These are phyloP conservation scores for Lasius platythorax DNA, from an alignment of 2,888 invertebrate genomes.

Conservation along the genomic window DNA sequence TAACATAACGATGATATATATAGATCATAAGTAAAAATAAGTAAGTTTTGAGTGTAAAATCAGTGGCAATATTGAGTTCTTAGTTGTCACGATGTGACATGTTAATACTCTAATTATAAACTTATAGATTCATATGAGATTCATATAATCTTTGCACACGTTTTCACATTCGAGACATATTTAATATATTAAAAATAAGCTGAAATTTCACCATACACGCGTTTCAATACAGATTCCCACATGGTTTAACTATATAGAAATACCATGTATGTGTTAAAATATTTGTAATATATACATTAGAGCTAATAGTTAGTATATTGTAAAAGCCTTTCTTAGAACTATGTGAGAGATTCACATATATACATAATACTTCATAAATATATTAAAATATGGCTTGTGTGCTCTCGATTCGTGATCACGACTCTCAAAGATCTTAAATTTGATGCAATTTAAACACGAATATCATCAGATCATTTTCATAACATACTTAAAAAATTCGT, in stretches of 20 bases:
- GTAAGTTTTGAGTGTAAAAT: slow-evolving; percentile 22
- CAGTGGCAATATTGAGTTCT: slow-evolving; percentile 30
- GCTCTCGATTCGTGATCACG: not conserved
- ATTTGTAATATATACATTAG: slow-evolving; percentile 45
- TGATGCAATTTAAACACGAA: slow-evolving; percentile 17
- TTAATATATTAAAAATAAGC: slow-evolving; percentile 47
- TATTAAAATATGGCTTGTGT: slow-evolving; percentile 24
- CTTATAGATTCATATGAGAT: slow-evolving; percentile 64
- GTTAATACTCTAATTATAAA: slow-evolving; percentile 36
- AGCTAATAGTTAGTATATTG: slow-evolving; percentile 36
- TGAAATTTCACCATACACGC: slow-evolving; percentile 12
- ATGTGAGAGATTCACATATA: slow-evolving; percentile 47
- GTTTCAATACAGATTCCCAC: not conserved
- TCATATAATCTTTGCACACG: slow-evolving; percentile 17
- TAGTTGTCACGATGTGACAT: slow-evolving; percentile 36
- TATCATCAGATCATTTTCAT: slow-evolving; percentile 22
- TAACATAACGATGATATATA: not conserved
- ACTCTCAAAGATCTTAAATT: slow-evolving; percentile 20
- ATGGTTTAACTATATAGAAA: slow-evolving; percentile 22
- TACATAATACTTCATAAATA: slow-evolving; percentile 45
- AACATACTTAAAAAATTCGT: slow-evolving; percentile 37
- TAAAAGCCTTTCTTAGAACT: slow-evolving; percentile 27
- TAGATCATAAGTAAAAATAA: slow-evolving; percentile 28
- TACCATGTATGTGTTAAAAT: slow-evolving; percentile 25
- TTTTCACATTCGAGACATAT: slow-evolving; percentile 5